Base-by-base conservation (phyloP, 2,113 vertebrate species). In the Macquaria australasica region DNA sequence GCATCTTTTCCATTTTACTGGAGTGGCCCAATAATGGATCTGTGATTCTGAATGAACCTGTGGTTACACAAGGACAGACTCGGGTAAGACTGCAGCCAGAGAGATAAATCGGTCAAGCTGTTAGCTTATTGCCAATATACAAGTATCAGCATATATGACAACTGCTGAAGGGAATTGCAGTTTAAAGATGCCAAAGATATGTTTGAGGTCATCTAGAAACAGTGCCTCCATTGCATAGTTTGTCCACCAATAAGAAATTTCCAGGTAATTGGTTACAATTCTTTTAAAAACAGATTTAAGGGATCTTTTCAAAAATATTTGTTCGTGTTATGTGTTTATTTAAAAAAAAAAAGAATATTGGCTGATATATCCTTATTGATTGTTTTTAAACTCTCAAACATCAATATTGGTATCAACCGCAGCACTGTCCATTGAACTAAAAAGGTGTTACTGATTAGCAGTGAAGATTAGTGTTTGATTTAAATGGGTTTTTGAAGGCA, bases 1-100 rank as follows among this genome's bases (percentile, higher is more conserved):
- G 83, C 9, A 79, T 99, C 63, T 98, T 96, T 70, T 97, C 97
- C 4, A 51, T 97, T 72, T 96, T 99, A 60, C 93, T 99, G 48
- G 89, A 94, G 9, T 99, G 98, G 98, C 97, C 98, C 0, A 37
- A 50, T 10, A 92, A 94, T 11, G 96, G 96, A 77, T 81, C 48
- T 6, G 87, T 99, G 81, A 48, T 94, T 75, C 96, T 99, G 48
- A 93, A 72, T 23, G 96, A 97, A 56, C 98, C 98, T 8, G 68
- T 18, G 66, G 93, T 92, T 4, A 93, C 86, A 45, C 11, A 55
- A 53, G 94, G 88, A 75, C 63, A 90, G 74, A 98, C 97, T 81
- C 74, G 96, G 97, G 98, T 99, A 94, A 96, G 83, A 76, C 34
- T 1, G 14, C 12, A 45, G 14, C 45, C 45, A 45, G 45, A 45